Evolutionary conservation across 2,797 vertebrate species (phyloP), one percentile per base, ranked within the genome.

Genomic region (Serranus cabrilla): DNA sequence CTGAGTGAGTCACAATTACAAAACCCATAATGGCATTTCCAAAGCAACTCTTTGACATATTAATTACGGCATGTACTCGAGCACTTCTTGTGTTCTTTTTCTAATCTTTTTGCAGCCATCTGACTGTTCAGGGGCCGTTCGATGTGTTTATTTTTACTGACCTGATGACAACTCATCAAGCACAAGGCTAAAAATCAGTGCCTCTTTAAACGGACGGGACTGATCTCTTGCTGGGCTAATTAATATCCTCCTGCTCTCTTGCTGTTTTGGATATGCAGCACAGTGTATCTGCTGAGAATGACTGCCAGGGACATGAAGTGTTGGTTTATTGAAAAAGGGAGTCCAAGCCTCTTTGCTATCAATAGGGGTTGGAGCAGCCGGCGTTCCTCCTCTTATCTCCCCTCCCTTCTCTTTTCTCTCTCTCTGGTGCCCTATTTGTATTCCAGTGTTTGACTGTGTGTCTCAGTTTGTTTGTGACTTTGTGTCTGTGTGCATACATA

Each of bases 241-340:
- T 87, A 90, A 84, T 91, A 84, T 74, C 80, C 74, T 76, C 76
- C 79, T 65, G 83, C 75, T 84, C 66, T 66, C 83, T 16, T 14
- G 69, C 85, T 83, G 85, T 72, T 84, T 82, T 64, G 80, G 84
- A 80, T 61, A 60, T 9, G 76, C 71, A 74, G 84, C 71, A 61
- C 71, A 79, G 75, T 31, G 63, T 56, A n/a, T 84, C 73, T 74
- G 84, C 78, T 80, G 71, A 46, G 50, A 63, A 47, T 45, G 39
- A 56, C 60, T 76, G 84, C 81, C 86, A 87, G 68, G 63, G 60
- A 81, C 80, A 80, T 58, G 61, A 83, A 77, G 76, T 72, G 74
- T 79, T 78, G 58, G 43, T 76, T 87, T 85, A 80, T 77, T 85
- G 65, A 70, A 82, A 78, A 81, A 51, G 14, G 34, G 37, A 82